A percentile compares a stretch with the other conserved stretches of the same genome.
Conservation (phyloP, 2,888 invertebrate genomes). For the Xestia rhomboidea region DNA sequence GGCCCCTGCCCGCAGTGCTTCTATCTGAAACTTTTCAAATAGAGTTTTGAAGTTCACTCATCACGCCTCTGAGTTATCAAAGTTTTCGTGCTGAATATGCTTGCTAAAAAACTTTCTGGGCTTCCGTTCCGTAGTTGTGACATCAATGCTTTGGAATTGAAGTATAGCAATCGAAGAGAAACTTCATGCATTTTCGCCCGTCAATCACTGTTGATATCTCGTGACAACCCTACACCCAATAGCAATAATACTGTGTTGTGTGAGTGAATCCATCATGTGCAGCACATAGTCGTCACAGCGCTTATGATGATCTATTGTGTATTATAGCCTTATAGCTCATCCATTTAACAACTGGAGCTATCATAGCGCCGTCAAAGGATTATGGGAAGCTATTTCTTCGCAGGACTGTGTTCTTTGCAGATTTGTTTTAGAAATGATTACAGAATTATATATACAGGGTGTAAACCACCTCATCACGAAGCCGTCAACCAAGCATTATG, state of each 20-base stretch:
- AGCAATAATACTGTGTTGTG: conserved; percentile 35
- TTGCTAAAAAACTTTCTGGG: too few relatives aligned
- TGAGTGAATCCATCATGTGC: conserved; percentile 49
- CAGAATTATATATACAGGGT: too few relatives aligned
- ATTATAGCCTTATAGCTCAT: background rate
- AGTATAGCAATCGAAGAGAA: background rate
- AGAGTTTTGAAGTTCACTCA: too few relatives aligned
- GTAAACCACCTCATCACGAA: too few relatives aligned
- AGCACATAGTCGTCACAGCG: conserved; percentile 17
- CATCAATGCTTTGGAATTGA: too few relatives aligned
- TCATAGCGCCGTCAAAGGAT: background rate
- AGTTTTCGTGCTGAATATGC: too few relatives aligned
- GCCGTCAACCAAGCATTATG: too few relatives aligned
- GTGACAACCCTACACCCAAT: conserved; percentile 37
- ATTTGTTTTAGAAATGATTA: background rate
- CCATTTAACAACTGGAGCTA: background rate
- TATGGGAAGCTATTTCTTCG: background rate
- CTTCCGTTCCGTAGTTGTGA: too few relatives aligned
- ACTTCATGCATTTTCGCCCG: background rate
- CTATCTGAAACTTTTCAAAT: too few relatives aligned
- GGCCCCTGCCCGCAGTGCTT: too few relatives aligned
- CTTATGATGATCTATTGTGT: conserved; percentile 53
- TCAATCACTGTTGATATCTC: background rate
- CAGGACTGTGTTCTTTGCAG: background rate
- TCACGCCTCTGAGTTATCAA: too few relatives aligned